Conservation (phyloP, 2,797 vertebrate species). For the Numenius phaeopus region DNA sequence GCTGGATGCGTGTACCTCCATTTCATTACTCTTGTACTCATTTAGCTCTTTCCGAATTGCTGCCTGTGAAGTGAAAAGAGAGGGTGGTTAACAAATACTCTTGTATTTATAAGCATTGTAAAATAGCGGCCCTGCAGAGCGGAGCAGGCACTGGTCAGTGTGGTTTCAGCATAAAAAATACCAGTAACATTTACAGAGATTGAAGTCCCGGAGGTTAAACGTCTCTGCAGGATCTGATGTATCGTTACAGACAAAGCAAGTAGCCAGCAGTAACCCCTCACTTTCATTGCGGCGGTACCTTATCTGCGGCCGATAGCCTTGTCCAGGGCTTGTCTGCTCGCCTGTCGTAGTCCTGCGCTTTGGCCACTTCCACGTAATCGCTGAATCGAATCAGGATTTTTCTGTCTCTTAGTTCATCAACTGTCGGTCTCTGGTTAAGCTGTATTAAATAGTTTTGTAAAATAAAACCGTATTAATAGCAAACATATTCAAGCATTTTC, state of each 20-base stretch:
- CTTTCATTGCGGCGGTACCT: conserved; percentile 79
- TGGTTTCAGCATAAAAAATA: not conserved
- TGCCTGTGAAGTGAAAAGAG: conserved; percentile 82
- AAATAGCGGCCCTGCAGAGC: not conserved
- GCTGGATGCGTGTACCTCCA: conserved; percentile 98
- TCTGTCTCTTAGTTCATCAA: conserved; percentile 95
- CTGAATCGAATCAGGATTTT: conserved; percentile 99
- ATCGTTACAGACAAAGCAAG: not conserved
- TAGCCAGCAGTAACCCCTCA: not conserved
- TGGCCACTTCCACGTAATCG: conserved; percentile 98
- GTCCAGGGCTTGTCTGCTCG: conserved; percentile 98
- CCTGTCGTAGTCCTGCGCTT: conserved; percentile 98
- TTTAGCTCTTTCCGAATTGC: conserved; percentile 98
- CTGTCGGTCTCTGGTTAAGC: conserved; percentile 97
- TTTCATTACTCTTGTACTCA: conserved; percentile 98
- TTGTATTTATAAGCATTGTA: not conserved
- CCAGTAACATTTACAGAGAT: not conserved
- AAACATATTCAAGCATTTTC: not conserved
- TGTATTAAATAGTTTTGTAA: conserved; percentile 63
- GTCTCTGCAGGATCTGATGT: not conserved
- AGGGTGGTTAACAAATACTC: not conserved
- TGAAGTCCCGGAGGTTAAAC: not conserved
- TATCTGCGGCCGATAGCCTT: conserved; percentile 94
- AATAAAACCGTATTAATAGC: not conserved
- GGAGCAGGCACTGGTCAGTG: not conserved